These are phyloP conservation scores for Brotula barbata DNA, from an alignment of 2,797 vertebrate genomes.

Conservation along the genomic window DNA sequence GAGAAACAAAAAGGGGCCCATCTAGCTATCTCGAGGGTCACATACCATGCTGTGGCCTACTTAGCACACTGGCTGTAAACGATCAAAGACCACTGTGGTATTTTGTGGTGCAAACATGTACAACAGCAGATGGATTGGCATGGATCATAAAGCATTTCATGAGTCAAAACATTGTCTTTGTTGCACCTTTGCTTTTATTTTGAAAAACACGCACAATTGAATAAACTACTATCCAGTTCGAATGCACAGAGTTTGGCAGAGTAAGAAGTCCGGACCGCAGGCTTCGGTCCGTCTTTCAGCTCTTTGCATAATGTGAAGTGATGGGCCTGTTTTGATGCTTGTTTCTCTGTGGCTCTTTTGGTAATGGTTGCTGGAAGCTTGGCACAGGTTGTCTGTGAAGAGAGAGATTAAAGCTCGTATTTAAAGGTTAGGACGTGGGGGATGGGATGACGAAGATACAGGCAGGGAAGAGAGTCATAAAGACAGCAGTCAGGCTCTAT, in stretches of 20 bases:
- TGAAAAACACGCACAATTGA: background rate
- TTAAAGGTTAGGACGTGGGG: slow-evolving; percentile 40
- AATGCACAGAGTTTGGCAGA: slow-evolving; percentile 21
- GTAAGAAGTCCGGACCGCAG: slow-evolving; percentile 31
- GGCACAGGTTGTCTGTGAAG: slow-evolving; percentile 44
- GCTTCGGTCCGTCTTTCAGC: slow-evolving; percentile 16
- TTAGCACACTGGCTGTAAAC: slow-evolving; percentile 66
- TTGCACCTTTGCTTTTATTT: slow-evolving; percentile 4
- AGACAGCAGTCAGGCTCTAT: slow-evolving; percentile 48
- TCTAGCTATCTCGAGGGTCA: slow-evolving; percentile 64
- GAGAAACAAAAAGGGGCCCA: slow-evolving; percentile 73
- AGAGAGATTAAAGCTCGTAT: slow-evolving; percentile 40
- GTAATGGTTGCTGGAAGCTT: slow-evolving; percentile 51
- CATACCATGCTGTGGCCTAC: slow-evolving; percentile 74
- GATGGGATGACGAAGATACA: slow-evolving; percentile 41
- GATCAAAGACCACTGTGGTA: slow-evolving; percentile 52
- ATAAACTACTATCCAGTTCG: background rate
- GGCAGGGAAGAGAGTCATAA: slow-evolving; percentile 38
- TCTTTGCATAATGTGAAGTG: slow-evolving; percentile 27
- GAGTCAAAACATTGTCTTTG: background rate
- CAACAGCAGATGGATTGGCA: background rate
- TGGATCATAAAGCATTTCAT: background rate
- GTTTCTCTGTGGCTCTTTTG: slow-evolving; percentile 42
- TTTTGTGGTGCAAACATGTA: slow-evolving; percentile 38
- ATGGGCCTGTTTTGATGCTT: slow-evolving; percentile 53